Percentiles rank a stretch among this genome's conserved stretches.
Conservation (phyloP, 2,113 vertebrate genomes). For the Pavo muticus region DNA sequence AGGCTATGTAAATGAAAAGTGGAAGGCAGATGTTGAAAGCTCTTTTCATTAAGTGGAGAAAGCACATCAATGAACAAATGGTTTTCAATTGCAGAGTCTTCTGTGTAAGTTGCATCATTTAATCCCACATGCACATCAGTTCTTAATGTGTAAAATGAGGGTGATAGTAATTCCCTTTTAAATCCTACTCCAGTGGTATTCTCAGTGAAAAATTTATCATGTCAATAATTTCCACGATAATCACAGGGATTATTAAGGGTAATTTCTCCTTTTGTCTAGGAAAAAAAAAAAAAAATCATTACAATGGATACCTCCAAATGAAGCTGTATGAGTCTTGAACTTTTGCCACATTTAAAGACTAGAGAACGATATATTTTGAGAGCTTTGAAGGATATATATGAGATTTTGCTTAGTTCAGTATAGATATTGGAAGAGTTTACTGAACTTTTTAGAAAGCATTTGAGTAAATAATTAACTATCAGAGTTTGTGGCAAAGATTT, state of each 20-base stretch:
- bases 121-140: neutral
- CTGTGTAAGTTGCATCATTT: neutral
- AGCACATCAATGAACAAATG: neutral
- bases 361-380: neutral
- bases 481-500: neutral
- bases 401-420: neutral
- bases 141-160: neutral
- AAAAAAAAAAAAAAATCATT: neutral
- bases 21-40: neutral
- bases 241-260: neutral
- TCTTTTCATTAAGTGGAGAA: neutral
- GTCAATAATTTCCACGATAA: neutral
- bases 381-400: neutral
- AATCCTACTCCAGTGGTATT: neutral
- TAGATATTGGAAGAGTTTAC: neutral
- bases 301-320: neutral
- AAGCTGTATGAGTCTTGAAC: neutral
- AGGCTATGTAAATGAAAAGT: neutral
- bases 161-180: neutral
- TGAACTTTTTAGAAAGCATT: neutral
- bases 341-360: neutral
- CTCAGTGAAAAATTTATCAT: fast-evolving
- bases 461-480: neutral
- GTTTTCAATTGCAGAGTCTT: neutral
- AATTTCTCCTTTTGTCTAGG: neutral